phyloP scores from a whole-genome alignment of 2,797 vertebrate genomes.

The Hozukius guyotensis region DNA sequence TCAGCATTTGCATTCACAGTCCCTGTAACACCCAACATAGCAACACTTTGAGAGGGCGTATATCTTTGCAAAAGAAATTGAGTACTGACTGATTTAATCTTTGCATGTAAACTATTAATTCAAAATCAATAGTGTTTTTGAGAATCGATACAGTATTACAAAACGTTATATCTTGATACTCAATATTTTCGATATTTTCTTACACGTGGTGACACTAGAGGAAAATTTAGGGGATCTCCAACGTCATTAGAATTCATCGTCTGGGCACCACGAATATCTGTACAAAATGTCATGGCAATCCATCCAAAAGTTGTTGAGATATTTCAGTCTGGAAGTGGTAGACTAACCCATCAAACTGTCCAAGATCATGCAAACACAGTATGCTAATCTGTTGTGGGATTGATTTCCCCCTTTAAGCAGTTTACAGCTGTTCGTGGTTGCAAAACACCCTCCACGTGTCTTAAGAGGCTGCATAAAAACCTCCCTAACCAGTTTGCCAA shows the following conservation, averaged over 20 bases:
- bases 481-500: neutral
- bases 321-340: neutral
- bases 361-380: neutral
- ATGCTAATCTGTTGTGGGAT: neutral
- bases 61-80: too few relatives aligned
- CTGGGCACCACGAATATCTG: neutral
- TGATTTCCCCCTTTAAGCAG: neutral
- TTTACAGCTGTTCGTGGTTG: neutral
- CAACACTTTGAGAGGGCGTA: too few relatives aligned
- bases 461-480: neutral
- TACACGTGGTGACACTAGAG: too few relatives aligned
- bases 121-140: too few relatives aligned
- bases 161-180: too few relatives aligned
- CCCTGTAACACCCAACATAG: too few relatives aligned
- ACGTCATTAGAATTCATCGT: neutral
- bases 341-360: neutral
- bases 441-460: neutral
- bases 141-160: too few relatives aligned
- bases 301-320: neutral
- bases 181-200: too few relatives aligned
- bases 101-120: too few relatives aligned
- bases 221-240: too few relatives aligned
- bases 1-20: too few relatives aligned
- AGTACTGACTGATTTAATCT: too few relatives aligned
- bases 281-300: neutral